phyloP scores from a whole-genome alignment of 1,140 invertebrate species.

The Lepeophtheirus salmonis region DNA sequence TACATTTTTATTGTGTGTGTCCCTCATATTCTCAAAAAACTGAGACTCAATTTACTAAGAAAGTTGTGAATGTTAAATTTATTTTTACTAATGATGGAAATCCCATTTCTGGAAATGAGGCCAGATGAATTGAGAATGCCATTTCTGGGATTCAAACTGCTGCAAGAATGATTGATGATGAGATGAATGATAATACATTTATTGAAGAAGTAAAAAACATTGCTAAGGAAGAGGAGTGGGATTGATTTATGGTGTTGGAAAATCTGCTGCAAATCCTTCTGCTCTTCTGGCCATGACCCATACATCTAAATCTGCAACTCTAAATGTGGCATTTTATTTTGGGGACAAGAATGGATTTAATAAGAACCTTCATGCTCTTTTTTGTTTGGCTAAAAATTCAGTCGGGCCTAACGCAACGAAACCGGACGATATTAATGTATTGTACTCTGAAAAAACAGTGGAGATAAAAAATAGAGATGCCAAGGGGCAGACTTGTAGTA shows the following conservation, averaged over 20 bases:
- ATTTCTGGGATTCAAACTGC: slow-evolving; percentile 45
- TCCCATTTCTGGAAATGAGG: slow-evolving; percentile 32
- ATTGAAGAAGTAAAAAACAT: slow-evolving; percentile 48
- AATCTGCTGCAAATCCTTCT: slow-evolving; percentile 50
- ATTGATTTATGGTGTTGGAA: slow-evolving; percentile 69
- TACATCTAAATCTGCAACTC: slow-evolving; percentile 39
- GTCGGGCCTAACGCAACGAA: slow-evolving; percentile 50
- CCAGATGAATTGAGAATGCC: slow-evolving; percentile 39
- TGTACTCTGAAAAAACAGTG: slow-evolving; percentile 72
- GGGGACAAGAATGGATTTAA: slow-evolving; percentile 52
- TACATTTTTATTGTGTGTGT: too few species aligned
- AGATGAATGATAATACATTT: slow-evolving; percentile 63
- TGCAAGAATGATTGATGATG: slow-evolving; percentile 59
- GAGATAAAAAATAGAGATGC: slow-evolving; percentile 88
- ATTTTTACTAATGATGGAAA: slow-evolving; percentile 22
- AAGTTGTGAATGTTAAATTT: slow-evolving; percentile 34
- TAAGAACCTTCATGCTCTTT: slow-evolving; percentile 45
- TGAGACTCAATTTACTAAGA: too few species aligned
- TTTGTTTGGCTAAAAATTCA: slow-evolving; percentile 72
- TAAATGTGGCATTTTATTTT: slow-evolving; percentile 55
- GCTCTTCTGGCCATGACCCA: slow-evolving; percentile 58
- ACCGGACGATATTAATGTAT: slow-evolving; percentile 67
- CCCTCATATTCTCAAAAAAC: too few species aligned
- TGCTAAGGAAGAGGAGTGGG: slow-evolving; percentile 48
- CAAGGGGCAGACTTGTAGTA: slow-evolving; percentile 58